Conservation (phyloP, 2,888 invertebrate species). For the Heliconius charithonia region DNA sequence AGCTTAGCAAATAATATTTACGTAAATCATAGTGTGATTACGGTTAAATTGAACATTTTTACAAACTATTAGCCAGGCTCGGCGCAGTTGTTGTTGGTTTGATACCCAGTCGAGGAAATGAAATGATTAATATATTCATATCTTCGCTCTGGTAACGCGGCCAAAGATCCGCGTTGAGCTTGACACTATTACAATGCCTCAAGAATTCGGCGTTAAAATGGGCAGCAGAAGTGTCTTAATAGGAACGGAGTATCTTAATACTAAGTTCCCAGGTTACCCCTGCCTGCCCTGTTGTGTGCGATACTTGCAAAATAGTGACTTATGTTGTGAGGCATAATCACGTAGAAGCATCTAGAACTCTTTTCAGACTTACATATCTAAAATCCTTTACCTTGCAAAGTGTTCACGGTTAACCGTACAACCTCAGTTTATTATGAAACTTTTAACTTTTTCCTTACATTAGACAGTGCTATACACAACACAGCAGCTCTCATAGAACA, state of each 20-base stretch:
- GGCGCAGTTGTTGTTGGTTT: no score
- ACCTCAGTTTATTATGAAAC: constrained; percentile 63
- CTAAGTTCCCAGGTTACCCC: no score
- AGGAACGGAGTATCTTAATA: no score
- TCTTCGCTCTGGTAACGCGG: no score
- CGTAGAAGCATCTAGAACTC: neutral
- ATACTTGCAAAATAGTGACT: neutral
- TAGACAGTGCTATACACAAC: constrained; percentile 43
- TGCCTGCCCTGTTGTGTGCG: no score
- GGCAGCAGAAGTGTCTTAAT: no score
- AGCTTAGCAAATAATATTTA: neutral
- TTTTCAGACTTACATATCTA: neutral
- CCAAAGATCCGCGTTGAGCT: no score
- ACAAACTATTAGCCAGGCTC: no score
- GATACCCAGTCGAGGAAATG: no score
- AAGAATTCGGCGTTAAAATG: no score
- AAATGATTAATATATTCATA: no score
- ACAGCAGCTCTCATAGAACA: constrained; percentile 45
- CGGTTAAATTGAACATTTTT: neutral
- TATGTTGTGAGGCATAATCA: neutral
- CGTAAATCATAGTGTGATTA: neutral
- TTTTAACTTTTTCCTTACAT: constrained; percentile 70
- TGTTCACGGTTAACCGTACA: constrained; percentile 53
- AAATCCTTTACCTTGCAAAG: constrained; percentile 54
- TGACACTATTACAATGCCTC: no score